Conservation (phyloP, 2,797 vertebrate species). For the Gymnoscopelus braueri region DNA sequence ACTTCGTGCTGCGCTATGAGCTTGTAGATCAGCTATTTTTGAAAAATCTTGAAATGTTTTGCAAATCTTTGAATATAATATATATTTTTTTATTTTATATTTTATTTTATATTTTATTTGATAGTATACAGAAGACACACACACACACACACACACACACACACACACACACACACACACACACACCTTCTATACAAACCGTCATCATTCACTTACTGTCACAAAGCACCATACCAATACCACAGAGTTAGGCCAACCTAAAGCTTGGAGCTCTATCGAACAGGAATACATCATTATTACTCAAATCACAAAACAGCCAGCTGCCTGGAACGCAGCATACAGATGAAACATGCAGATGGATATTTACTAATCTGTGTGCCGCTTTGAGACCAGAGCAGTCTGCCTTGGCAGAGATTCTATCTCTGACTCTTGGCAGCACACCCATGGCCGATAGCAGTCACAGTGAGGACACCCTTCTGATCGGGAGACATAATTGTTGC, state of each 20-base stretch:
- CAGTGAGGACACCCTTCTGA: slow-evolving; percentile 46
- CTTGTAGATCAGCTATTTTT: no score
- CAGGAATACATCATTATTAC: slow-evolving; percentile 38
- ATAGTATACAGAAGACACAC: no score
- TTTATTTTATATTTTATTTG: no score
- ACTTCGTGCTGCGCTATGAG: no score
- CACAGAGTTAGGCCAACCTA: slow-evolving; percentile 30
- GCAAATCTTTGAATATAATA: no score
- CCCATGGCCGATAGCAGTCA: slow-evolving; percentile 15
- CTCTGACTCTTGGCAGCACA: slow-evolving; percentile 31
- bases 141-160: slow-evolving; percentile 47
- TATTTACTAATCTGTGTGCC: slow-evolving; percentile 47
- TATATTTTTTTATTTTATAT: no score
- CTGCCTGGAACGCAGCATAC: slow-evolving; percentile 39
- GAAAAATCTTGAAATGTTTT: no score
- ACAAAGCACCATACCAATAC: slow-evolving; percentile 24
- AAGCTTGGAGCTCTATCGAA: slow-evolving; percentile 22
- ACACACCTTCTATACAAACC: slow-evolving; percentile 30
- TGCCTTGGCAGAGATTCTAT: slow-evolving; percentile 37
- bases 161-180: slow-evolving; percentile 40
- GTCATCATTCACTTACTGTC: slow-evolving; percentile 63
- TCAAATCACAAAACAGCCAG: slow-evolving; percentile 33
- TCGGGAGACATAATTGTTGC: slow-evolving; percentile 62
- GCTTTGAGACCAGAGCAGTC: slow-evolving; percentile 34
- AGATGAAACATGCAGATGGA: slow-evolving; percentile 53